These are phyloP conservation scores for Paralichthys olivaceus DNA, from an alignment of 2,113 vertebrate genomes.

Conservation along the genomic window DNA sequence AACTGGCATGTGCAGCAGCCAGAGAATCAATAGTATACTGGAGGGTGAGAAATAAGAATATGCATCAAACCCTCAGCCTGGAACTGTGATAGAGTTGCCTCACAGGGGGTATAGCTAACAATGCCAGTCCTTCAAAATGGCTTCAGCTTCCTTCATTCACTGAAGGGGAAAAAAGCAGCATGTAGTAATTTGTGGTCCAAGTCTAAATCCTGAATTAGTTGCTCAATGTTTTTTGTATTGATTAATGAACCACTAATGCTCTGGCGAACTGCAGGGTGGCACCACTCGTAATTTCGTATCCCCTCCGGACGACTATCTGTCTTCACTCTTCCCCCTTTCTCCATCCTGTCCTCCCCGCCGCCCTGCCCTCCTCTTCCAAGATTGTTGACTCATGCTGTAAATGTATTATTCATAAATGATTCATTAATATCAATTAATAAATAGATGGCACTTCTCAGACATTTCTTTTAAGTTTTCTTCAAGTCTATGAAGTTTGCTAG, in stretches of 20 bases:
- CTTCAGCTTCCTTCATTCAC: conserved; percentile 21
- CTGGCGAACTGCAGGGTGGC: conserved; percentile 35
- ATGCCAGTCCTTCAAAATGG: conserved; percentile 22
- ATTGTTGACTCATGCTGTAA: conserved; percentile 19
- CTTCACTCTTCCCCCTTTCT: conserved; percentile 22
- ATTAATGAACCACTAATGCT: conserved; percentile 54
- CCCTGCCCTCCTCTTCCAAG: conserved; percentile 2
- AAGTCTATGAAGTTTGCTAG: conserved; percentile 20
- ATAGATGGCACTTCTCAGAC: conserved; percentile 20
- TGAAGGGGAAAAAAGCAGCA: conserved; percentile 14
- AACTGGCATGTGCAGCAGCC: conserved; percentile 43
- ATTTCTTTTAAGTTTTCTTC: conserved; percentile 38
- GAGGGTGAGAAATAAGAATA: conserved; percentile 61
- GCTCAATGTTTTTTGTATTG: conserved; percentile 56
- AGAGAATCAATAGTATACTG: conserved; percentile 58
- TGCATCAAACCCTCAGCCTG: conserved; percentile 34
- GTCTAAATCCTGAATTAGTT: conserved; percentile 48
- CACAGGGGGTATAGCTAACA: conserved; percentile 25
- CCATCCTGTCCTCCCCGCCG: conserved; percentile 13
- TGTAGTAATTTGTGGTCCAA: conserved; percentile 23
- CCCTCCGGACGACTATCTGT: conserved; percentile 33
- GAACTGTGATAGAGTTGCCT: conserved; percentile 22
- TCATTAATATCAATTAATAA: conserved; percentile 46
- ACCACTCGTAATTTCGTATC: conserved; percentile 46
- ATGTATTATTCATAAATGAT: conserved; percentile 45